Evolutionary conservation across 2,113 vertebrate genomes (phyloP), one percentile per base, ranked within the genome.

Genomic region (Oxyura jamaicensis): DNA sequence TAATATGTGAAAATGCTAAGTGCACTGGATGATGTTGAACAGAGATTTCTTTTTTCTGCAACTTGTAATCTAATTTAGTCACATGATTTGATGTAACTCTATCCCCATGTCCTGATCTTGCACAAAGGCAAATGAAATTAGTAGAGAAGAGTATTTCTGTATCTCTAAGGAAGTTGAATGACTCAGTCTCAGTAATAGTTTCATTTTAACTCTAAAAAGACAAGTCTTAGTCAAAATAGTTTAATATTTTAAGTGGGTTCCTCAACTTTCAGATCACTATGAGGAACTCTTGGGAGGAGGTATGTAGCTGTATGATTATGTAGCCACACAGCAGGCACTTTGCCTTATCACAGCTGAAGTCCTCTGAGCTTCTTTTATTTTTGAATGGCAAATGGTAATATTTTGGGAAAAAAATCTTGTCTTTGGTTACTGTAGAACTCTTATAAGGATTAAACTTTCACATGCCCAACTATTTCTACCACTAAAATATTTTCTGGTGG

Each of bases 11-110:
- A 86, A 78, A 73, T 55, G 17, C n/a, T 63, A 42, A 42, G n/a
- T 62, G 33, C 36, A 26, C 66, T 69, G 53, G 11, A 46, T 83
- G 35, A 35, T 90, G 94, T 75, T 74, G 52, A 86, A 88, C 74
- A 69, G 76, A 48, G n/a, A 56, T 55, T 85, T 76, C 39, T 69
- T 90, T 90, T 85, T 77, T 63, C 6, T 6, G 52, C 62, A 82
- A 58, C 23, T 95, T 88, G 44, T 92, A 90, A 58, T 91, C 56
- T 72, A 65, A 76, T 83, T 83, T 90, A 59, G 56, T 93, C 75
- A 72, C 44, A 8, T 90, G 84, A 91, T 68, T 56, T 91, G 58
- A 68, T 89, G 44, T 53, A 92, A 53, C 73, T 82, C 23, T 88
- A 5, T 83, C 39, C 18, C 31, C 4, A 2, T 77, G 56, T 59